Percentiles rank a stretch among this genome's conserved stretches.
Evolutionary conservation across 2,113 vertebrate species (phyloP).

Genomic region (Neomonachus schauinslandi): DNA sequence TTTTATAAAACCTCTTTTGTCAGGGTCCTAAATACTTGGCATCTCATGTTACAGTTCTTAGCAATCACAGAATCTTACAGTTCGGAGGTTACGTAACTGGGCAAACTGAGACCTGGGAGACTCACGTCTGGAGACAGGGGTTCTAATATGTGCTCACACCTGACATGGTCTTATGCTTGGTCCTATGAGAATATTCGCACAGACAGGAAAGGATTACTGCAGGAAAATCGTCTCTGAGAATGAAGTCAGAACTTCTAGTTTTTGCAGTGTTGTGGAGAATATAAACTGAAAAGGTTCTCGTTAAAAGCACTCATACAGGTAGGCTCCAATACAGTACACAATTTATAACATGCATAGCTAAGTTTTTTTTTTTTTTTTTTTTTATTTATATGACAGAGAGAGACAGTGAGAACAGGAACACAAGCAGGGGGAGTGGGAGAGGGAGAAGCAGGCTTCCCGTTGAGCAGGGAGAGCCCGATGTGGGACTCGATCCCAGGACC

Average conservation of each 20-base stretch:
- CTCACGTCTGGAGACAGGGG: neutral
- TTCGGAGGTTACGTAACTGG: neutral
- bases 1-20: neutral
- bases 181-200: neutral
- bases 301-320: neutral
- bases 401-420: too few species aligned
- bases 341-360: neutral
- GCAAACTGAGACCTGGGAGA: neutral
- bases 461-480: too few species aligned
- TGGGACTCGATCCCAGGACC: too few species aligned
- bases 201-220: neutral
- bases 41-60: neutral
- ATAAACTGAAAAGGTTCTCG: neutral
- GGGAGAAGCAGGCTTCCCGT: too few species aligned
- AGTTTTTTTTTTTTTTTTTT: too few species aligned
- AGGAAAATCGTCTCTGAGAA: neutral
- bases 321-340: neutral
- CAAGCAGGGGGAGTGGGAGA: too few species aligned
- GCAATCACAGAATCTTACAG: neutral
- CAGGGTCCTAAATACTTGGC: neutral
- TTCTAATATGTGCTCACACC: neutral
- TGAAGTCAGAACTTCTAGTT: neutral
- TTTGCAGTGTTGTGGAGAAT: neutral
- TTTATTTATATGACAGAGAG: too few species aligned
- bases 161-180: neutral